Conservation (phyloP, 2,888 invertebrate species). For the Elaeidobius kamerunicus region DNA sequence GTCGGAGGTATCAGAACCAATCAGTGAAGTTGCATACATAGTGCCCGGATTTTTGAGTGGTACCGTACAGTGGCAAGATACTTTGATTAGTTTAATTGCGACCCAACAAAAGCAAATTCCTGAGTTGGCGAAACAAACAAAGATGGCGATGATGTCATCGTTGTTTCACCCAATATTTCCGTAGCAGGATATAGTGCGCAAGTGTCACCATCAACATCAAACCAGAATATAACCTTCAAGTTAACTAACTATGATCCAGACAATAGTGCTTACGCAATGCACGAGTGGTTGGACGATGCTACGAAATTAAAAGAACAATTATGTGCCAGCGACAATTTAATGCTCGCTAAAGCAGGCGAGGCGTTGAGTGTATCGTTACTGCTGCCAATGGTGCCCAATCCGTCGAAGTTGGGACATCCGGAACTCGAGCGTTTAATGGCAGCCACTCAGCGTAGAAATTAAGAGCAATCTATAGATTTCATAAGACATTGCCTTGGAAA, state of each 20-base stretch:
- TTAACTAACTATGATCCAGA: conserved; percentile 19
- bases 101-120: conserved; percentile 2
- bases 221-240: neutral
- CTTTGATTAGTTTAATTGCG: neutral
- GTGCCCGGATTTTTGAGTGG: too few relatives aligned
- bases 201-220: too few relatives aligned
- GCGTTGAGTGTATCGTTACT: conserved; percentile 31
- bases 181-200: neutral
- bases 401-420: conserved; percentile 22
- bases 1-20: too few relatives aligned
- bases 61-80: conserved; percentile 3
- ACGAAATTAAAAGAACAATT: conserved; percentile 32
- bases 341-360: conserved; percentile 32
- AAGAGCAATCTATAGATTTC: neutral
- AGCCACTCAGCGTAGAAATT: too few relatives aligned
- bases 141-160: too few relatives aligned
- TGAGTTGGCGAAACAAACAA: too few relatives aligned
- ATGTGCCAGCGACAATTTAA: conserved; percentile 29
- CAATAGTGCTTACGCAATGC: conserved; percentile 25
- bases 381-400: conserved; percentile 31
- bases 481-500: conserved; percentile 9
- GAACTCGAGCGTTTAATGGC: too few relatives aligned
- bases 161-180: neutral
- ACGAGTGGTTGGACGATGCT: conserved; percentile 31
- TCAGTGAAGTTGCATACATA: too few relatives aligned